Evolutionary conservation across 2,888 invertebrate genomes (phyloP).

Genomic region (Ametastegia equiseti): DNA sequence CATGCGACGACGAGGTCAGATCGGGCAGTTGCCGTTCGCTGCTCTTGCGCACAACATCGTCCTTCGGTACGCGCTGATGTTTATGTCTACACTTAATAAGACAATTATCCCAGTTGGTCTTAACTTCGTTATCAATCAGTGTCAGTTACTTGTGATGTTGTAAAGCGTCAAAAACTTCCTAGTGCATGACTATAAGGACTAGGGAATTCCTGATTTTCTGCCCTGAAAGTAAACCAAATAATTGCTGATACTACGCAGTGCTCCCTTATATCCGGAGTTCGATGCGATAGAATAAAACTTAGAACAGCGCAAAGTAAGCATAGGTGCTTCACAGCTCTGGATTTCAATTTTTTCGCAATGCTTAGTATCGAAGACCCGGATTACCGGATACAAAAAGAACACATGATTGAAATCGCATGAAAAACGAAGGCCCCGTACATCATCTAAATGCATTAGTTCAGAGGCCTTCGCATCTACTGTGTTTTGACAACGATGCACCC

Average conservation of each 20-base stretch:
- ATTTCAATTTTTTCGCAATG: background rate
- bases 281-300: background rate
- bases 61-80: background rate
- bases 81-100: background rate
- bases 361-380: too few relatives aligned
- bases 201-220: background rate
- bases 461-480: too few relatives aligned
- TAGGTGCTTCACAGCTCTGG: background rate
- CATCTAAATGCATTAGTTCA: too few relatives aligned
- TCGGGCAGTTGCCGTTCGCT: conserved; percentile 21
- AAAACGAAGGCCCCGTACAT: too few relatives aligned
- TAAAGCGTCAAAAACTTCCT: background rate
- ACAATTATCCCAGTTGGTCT: background rate
- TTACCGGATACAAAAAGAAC: too few relatives aligned
- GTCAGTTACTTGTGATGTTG: background rate
- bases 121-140: background rate
- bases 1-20: background rate
- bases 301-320: background rate
- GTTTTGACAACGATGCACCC: too few relatives aligned
- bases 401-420: too few relatives aligned
- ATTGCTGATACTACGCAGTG: background rate
- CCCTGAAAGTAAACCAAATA: conserved; percentile 2
- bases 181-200: background rate
- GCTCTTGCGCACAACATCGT: conserved; percentile 19
- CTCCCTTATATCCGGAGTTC: background rate